A percentile compares a stretch with the other conserved stretches of the same genome.
Evolutionary conservation across 1,140 invertebrate genomes (phyloP).

Genomic region (Bombus pyrosoma): DNA sequence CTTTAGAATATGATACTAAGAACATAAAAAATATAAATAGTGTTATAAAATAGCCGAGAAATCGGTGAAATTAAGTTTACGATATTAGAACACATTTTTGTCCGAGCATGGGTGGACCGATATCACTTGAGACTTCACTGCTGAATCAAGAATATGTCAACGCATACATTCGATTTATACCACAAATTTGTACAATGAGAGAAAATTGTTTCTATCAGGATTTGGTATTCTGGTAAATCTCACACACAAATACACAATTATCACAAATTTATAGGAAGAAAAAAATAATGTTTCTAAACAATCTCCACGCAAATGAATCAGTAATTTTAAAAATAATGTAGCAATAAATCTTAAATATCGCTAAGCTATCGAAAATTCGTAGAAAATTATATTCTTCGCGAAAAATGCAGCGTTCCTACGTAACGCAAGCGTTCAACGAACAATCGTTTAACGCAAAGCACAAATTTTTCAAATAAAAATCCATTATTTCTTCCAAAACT

Average conservation of each 20-base stretch:
- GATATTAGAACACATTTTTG: background rate
- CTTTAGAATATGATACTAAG: background rate
- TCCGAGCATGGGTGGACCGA: background rate
- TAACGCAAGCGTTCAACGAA: background rate
- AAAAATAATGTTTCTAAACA: background rate
- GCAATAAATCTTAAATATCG: too few relatives aligned
- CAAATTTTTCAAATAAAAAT: too few relatives aligned
- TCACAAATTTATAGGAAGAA: background rate
- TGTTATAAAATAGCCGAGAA: background rate
- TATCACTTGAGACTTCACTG: background rate
- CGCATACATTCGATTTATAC: too few relatives aligned
- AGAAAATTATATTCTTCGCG: background rate
- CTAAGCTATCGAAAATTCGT: too few relatives aligned
- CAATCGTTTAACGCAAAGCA: too few relatives aligned
- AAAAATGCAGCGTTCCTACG: too few relatives aligned
- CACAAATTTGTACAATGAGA: background rate
- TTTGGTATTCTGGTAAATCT: background rate
- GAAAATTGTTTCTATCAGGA: background rate
- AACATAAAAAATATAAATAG: background rate
- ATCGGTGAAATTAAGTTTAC: too few relatives aligned
- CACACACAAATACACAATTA: too few relatives aligned
- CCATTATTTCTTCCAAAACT: too few relatives aligned
- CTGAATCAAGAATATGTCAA: background rate
- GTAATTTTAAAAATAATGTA: background rate
- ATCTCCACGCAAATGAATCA: background rate